phyloP scores from a whole-genome alignment of 1,140 invertebrate genomes.

The Pygmarrhopalites habei region DNA sequence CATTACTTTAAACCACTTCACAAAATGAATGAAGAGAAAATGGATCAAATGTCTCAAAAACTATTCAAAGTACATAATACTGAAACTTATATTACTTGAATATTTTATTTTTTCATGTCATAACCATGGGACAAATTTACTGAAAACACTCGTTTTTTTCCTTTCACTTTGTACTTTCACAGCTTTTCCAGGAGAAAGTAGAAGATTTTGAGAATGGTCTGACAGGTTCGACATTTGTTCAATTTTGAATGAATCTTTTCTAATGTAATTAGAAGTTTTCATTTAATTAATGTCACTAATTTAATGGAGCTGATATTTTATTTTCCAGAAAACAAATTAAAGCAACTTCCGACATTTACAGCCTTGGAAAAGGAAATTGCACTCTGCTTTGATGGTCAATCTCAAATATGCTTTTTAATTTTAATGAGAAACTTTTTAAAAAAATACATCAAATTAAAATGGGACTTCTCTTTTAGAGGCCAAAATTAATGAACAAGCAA shows the following conservation, averaged over 20 bases:
- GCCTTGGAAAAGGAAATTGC: constrained; percentile 21
- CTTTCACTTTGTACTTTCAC: background rate
- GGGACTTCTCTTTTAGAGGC: constrained; percentile 6
- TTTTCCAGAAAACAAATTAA: constrained; percentile 11
- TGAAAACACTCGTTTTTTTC: no score
- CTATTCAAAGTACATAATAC: background rate
- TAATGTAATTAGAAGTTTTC: no score
- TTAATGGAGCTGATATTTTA: no score
- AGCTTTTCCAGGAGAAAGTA: background rate
- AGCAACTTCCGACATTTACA: constrained; percentile 15
- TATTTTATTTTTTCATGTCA: background rate
- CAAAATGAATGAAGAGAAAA: constrained; percentile 1
- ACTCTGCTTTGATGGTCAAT: background rate
- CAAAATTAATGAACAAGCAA: background rate
- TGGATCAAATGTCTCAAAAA: constrained; percentile 7
- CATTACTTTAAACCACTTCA: background rate
- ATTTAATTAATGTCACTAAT: no score
- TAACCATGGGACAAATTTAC: no score
- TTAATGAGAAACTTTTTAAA: no score
- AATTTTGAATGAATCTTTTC: no score
- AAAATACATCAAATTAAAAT: no score
- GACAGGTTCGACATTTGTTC: no score
- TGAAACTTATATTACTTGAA: no score
- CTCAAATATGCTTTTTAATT: no score
- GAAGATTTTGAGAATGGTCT: constrained; percentile 13